phyloP scores from a whole-genome alignment of 2,113 vertebrate species.

The Psilopogon haemacephalus region DNA sequence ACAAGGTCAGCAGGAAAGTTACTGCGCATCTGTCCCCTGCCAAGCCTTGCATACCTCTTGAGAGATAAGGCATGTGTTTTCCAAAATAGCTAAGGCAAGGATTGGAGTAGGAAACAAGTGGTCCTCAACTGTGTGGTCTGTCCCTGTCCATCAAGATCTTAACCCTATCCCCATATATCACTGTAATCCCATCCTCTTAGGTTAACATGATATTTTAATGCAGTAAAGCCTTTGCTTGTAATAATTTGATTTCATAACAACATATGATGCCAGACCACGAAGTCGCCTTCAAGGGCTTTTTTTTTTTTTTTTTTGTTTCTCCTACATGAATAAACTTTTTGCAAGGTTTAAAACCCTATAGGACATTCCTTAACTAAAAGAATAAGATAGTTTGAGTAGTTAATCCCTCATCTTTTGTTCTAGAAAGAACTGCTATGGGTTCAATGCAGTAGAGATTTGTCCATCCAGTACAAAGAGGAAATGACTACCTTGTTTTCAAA shows the following conservation, averaged over 20 bases:
- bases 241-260: constrained; percentile 49
- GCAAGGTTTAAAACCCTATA: background rate
- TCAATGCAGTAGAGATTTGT: background rate
- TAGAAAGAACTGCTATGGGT: background rate
- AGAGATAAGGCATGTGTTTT: constrained; percentile 89
- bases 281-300: background rate
- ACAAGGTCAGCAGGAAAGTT: constrained; percentile 82
- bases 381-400: background rate
- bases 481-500: background rate
- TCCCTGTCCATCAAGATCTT: constrained; percentile 81
- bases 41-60: constrained; percentile 77
- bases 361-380: background rate
- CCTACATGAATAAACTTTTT: background rate
- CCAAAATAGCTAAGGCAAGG: constrained; percentile 87
- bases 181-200: constrained; percentile 49
- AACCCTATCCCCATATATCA: constrained; percentile 80
- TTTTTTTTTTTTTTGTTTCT: background rate
- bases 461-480: background rate
- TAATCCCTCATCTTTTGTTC: background rate
- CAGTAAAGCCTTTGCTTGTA: constrained; percentile 30
- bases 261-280: background rate
- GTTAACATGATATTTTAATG: constrained; percentile 47
- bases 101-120: constrained; percentile 82
- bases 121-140: constrained; percentile 72
- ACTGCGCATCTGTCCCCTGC: constrained; percentile 75